These are phyloP conservation scores for Drosophila formosana DNA, from an alignment of 2,888 invertebrate genomes.

Conservation along the genomic window DNA sequence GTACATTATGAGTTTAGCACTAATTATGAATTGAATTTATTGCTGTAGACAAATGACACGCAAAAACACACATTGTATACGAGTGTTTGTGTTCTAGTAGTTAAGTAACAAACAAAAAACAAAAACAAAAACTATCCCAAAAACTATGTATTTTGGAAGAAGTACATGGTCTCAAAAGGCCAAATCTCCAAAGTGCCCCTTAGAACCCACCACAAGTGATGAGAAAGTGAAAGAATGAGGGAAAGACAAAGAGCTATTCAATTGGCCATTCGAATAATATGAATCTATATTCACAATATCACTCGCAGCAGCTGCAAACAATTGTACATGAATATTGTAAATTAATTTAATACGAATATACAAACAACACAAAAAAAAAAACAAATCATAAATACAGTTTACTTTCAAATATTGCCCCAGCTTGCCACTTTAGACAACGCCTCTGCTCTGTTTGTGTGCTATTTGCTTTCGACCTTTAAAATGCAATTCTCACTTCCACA, in stretches of 20 bases:
- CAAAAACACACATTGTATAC: not conserved
- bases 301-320: slow-evolving; percentile 36
- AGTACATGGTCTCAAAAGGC: slow-evolving; percentile 1
- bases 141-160: no score
- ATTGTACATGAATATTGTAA: slow-evolving; percentile 60
- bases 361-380: slow-evolving; percentile 25
- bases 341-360: slow-evolving; percentile 55
- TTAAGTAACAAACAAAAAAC: slow-evolving; percentile 28
- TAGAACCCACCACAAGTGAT: slow-evolving; percentile 8
- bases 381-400: slow-evolving; percentile 12
- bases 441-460: not conserved
- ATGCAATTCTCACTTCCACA: slow-evolving; percentile 55
- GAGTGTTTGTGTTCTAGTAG: slow-evolving; percentile 14
- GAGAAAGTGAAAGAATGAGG: not conserved
- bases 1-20: slow-evolving; percentile 58
- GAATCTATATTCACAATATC: slow-evolving; percentile 44
- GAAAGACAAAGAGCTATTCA: slow-evolving; percentile 16
- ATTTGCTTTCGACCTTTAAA: slow-evolving; percentile 58
- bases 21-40: slow-evolving; percentile 58
- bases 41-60: slow-evolving; percentile 59
- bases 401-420: not conserved
- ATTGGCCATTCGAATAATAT: slow-evolving; percentile 58
- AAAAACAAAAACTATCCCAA: slow-evolving; percentile 3
- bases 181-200: slow-evolving; percentile 5
- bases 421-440: not conserved